These are phyloP conservation scores for Haemorhous mexicanus DNA, from an alignment of 2,113 vertebrate genomes.

Conservation along the genomic window DNA sequence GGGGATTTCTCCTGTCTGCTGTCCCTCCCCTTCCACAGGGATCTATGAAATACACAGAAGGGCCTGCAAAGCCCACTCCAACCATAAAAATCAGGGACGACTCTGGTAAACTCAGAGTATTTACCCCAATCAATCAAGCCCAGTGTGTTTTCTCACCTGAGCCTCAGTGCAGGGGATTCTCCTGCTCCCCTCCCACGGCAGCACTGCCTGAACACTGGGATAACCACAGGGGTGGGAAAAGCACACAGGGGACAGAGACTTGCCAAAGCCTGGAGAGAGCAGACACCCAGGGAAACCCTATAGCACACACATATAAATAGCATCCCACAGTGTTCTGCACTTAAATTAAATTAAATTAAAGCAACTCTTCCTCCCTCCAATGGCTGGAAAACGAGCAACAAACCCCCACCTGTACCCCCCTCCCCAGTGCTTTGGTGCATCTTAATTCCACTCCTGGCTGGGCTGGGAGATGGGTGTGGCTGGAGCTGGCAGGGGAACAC, in stretches of 20 bases:
- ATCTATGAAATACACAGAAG: neutral
- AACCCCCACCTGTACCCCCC: accelerated
- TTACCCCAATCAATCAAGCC: neutral
- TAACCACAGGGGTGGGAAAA: accelerated
- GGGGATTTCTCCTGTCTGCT: neutral
- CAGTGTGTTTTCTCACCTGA: neutral
- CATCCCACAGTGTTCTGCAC: neutral
- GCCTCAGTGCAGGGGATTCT: neutral
- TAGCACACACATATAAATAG: too few relatives aligned
- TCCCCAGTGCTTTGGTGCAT: neutral
- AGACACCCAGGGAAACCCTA: neutral
- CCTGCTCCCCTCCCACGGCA: accelerated
- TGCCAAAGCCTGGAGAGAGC: neutral
- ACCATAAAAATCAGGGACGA: too few relatives aligned
- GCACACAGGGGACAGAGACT: accelerated
- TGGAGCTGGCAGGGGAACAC: neutral
- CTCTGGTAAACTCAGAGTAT: neutral
- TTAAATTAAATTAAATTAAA: too few relatives aligned
- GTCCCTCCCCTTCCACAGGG: neutral
- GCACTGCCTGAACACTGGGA: neutral
- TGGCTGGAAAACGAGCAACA: neutral
- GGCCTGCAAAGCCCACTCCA: neutral
- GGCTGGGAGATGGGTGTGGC: neutral
- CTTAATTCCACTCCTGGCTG: neutral
- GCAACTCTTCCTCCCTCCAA: neutral